Evolutionary conservation across 2,797 vertebrate genomes (phyloP).

Genomic region (Anisognathus igniventris): DNA sequence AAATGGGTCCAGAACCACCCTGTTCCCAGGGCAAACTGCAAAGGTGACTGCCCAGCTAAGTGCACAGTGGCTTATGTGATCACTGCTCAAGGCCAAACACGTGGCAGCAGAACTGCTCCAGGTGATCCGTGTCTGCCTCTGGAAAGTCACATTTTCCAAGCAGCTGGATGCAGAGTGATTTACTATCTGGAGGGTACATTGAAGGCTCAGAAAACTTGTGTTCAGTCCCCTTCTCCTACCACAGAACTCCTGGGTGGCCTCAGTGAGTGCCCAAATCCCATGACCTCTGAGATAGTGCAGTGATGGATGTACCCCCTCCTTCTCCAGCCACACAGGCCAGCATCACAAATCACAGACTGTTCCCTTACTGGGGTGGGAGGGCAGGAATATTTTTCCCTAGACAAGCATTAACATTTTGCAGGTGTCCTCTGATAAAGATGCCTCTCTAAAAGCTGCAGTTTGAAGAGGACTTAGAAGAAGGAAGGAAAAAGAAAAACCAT

Average conservation of each 20-base stretch:
- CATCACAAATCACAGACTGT: neutral
- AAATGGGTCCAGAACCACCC: neutral
- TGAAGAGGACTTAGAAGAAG: neutral
- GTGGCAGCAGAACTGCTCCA: neutral
- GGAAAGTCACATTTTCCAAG: neutral
- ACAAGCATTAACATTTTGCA: neutral
- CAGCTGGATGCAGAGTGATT: neutral
- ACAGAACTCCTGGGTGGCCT: neutral
- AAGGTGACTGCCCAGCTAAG: neutral
- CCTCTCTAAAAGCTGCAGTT: neutral
- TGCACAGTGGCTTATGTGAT: neutral
- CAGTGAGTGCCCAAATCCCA: neutral
- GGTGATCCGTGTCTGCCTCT: neutral
- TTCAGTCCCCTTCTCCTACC: neutral
- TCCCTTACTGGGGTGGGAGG: neutral
- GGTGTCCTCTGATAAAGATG: neutral
- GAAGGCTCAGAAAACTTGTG: neutral
- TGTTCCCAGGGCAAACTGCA: neutral
- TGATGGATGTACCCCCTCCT: neutral
- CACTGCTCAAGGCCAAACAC: neutral
- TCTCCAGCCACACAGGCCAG: neutral
- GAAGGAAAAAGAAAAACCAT: neutral
- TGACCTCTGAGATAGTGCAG: neutral
- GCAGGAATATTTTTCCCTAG: neutral
- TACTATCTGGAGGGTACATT: neutral